phyloP scores from a whole-genome alignment of 2,888 invertebrate genomes.

The Dicyrtoma fusca region DNA sequence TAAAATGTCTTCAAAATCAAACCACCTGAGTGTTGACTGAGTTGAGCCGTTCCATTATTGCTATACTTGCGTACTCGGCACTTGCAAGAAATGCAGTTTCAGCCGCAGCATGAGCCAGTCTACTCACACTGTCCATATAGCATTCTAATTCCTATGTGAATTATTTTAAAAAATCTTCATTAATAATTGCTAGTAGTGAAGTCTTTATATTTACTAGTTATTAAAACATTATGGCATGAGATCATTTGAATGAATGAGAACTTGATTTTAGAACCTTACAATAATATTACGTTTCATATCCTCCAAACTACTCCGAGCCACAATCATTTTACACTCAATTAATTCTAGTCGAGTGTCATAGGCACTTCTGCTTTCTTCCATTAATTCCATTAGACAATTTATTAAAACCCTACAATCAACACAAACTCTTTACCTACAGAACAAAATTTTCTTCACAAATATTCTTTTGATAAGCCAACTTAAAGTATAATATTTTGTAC shows the following conservation, averaged over 20 bases:
- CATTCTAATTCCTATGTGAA: slow-evolving; percentile 46
- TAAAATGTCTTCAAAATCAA: too few relatives aligned
- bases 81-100: slow-evolving; percentile 49
- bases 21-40: slow-evolving; percentile 41
- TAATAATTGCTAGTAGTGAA: neutral
- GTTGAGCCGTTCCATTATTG: slow-evolving; percentile 46
- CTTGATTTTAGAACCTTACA: slow-evolving; percentile 30
- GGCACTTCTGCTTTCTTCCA: slow-evolving; percentile 46
- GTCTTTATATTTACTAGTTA: neutral
- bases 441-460: too few relatives aligned
- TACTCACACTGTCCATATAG: slow-evolving; percentile 44
- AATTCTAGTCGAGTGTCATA: slow-evolving; percentile 42
- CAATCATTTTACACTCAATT: slow-evolving; percentile 45
- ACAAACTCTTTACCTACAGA: neutral
- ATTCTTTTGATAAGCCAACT: too few relatives aligned
- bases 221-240: neutral
- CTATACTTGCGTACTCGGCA: slow-evolving; percentile 50
- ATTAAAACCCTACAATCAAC: slow-evolving; percentile 38
- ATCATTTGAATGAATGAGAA: neutral
- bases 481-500: neutral
- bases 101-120: slow-evolving; percentile 44
- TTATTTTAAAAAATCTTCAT: neutral
- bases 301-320: slow-evolving; percentile 43
- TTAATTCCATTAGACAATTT: slow-evolving; percentile 41
- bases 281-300: slow-evolving; percentile 46